phyloP scores from a whole-genome alignment of 1,140 invertebrate species.

The Coboldia fuscipes region DNA sequence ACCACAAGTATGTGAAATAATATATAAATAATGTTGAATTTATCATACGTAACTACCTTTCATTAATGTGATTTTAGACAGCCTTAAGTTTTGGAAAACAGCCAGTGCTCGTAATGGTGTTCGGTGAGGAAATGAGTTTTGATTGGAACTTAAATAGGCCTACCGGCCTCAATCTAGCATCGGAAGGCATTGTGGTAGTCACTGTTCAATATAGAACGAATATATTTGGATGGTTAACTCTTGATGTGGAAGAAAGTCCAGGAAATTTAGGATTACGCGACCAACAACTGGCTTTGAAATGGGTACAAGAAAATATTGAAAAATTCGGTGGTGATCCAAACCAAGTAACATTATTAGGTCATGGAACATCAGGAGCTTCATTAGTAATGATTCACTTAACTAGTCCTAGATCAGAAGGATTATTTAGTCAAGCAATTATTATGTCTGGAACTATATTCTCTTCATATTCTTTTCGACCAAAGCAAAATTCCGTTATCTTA shows the following conservation, averaged over 20 bases:
- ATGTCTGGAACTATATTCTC: constrained; percentile 47
- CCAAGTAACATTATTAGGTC: constrained; percentile 45
- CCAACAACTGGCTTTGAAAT: constrained; percentile 44
- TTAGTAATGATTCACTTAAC: constrained; percentile 8
- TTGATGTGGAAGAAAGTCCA: constrained; percentile 28
- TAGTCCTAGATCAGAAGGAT: constrained; percentile 16
- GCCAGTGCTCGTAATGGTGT: constrained; percentile 34
- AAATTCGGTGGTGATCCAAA: constrained; percentile 48
- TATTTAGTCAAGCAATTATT: constrained; percentile 44
- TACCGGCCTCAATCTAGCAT: constrained; percentile 38
- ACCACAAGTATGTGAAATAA: constrained; percentile 25
- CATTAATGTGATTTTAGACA: constrained; percentile 13
- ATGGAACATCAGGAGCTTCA: constrained; percentile 20
- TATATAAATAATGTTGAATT: too few species aligned
- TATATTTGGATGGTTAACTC: constrained; percentile 45
- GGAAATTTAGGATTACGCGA: constrained; percentile 53
- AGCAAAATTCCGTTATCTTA: constrained; percentile 24
- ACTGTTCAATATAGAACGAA: constrained; percentile 38
- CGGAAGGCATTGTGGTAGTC: constrained; percentile 39
- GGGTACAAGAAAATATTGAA: constrained; percentile 45
- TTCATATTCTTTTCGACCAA: constrained; percentile 28
- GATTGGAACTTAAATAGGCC: constrained; percentile 23
- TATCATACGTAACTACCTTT: too few species aligned
- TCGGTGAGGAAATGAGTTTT: constrained; percentile 27
- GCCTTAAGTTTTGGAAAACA: constrained; percentile 27